Evolutionary conservation across 2,888 invertebrate genomes (phyloP).

Genomic region (Apotomis turbidana): DNA sequence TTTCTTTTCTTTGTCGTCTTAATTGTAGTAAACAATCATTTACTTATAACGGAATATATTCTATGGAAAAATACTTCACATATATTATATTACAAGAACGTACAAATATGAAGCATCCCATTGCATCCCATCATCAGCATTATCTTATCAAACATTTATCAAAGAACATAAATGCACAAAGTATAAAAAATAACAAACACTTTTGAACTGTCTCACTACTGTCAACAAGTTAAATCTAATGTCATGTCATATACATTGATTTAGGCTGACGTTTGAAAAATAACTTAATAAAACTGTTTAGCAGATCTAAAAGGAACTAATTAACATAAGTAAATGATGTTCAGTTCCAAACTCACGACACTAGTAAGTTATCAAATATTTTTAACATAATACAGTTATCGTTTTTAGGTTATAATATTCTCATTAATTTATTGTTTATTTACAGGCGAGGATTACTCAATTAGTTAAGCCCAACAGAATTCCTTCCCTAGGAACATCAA

Average conservation of each 20-base stretch:
- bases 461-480: constrained; percentile 47
- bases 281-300: too few species aligned
- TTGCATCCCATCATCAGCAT: too few species aligned
- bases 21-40: too few species aligned
- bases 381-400: constrained; percentile 20
- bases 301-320: not conserved
- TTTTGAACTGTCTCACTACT: not conserved
- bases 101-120: too few species aligned
- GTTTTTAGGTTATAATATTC: constrained; percentile 7
- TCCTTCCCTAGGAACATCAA: constrained; percentile 42
- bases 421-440: constrained; percentile 40
- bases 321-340: not conserved
- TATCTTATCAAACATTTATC: too few species aligned
- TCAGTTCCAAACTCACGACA: constrained; percentile 22
- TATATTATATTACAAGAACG: too few species aligned
- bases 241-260: not conserved
- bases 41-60: too few species aligned
- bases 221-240: not conserved
- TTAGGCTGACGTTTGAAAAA: too few species aligned
- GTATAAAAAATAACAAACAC: not conserved
- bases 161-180: too few species aligned
- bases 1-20: not conserved
- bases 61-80: too few species aligned
- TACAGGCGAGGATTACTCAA: constrained; percentile 58
- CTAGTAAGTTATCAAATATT: constrained; percentile 26